Evolutionary conservation across 2,797 vertebrate species (phyloP), one percentile per base, ranked within the genome.

Genomic region (Heliangelus exortis): DNA sequence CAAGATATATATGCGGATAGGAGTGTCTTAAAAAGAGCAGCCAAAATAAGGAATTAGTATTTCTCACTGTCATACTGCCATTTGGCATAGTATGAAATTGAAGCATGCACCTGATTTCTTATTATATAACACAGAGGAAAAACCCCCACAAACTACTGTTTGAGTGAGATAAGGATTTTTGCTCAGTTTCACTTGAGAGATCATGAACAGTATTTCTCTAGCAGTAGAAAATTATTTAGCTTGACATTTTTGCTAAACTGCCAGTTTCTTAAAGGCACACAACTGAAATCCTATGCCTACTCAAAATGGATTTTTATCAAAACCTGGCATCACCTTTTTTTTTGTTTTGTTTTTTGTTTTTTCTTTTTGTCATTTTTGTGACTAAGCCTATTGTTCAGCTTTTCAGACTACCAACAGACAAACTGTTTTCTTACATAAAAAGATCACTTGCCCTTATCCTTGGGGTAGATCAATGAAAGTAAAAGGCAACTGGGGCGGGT

Each of bases 251-350:
- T 84, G 66, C 68, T 91, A 62, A 93, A 50, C 65, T 77, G 76
- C 29, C 22, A 45, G 21, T 68, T 94, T 89, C 87, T 93, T 88
- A 92, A 92, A 92, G 91, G 89, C 66, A 91, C 53, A 62, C 73
- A 75, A 51, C 31, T 0, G 0, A 93, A 87, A 86, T 83, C n/a
- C 45, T 72, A 22, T 5, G 9, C 23, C 33, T 21, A 45, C 62
- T 45, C 77, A 43, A 57, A 79, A 55, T 12, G 39, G 68, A 63
- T 58, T 8, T 81, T 54, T 31, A 81, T 78, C 66, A 82, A 90
- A 90, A 69, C 22, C 12, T 18, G 16, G 18, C 23, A 66, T 78
- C 43, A 33, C 23, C 2, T 23, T 75, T 78, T 77, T 58, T 17
- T 77, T 14, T 39, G 5, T 39, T 39, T n/a, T n/a, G n/a, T n/a